Base-by-base conservation (phyloP, 2,797 vertebrate genomes). In the Sebastiscus albofasciatus region DNA sequence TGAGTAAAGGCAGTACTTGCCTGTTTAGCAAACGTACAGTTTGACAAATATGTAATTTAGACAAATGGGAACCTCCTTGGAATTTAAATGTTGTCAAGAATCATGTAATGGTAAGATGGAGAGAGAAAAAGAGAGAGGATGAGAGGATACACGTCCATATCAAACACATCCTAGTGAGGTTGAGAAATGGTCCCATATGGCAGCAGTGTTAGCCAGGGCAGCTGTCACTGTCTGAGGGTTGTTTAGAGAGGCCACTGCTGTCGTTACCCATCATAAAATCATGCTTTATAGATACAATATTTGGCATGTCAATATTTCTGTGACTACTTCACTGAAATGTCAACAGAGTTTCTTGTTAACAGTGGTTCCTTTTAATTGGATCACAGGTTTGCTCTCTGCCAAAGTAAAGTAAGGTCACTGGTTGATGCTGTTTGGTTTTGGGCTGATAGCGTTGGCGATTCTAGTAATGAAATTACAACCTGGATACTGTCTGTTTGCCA, bases 391-490 rank as follows among this genome's bases (percentile, higher is more conserved):
- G 39, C n/a, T 62, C 59, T 73, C 26, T 26, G 72, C 36, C 46
- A 46, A 42, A 61, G 68, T 79, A 54, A 68, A 77, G 24, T 24
- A 36, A 75, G 69, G 49, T 82, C 72, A 64, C 14, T 12, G 34
- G 56, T 31, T 77, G 62, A 20, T 71, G 64, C 70, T 86, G 79
- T 83, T 81, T 83, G 80, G 66, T 73, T 87, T 81, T 1, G 42
- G 54, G 1, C 36, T 18, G 74, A 84, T 72, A 54, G 26, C 22
- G 9, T 11, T 36, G 64, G 66, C 76, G 8, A 74, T 77, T 81
- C 67, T 82, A 20, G n/a, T 81, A 79, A 88, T 88, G 82, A 89
- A 88, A 90, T 81, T 27, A 81, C 75, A 69, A 70, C 72, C 52
- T 52, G 61, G 62, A 75, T 67, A 46, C 67, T 75, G 68, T 75